phyloP scores from a whole-genome alignment of 2,888 invertebrate species.

The Drosophila neonasuta region DNA sequence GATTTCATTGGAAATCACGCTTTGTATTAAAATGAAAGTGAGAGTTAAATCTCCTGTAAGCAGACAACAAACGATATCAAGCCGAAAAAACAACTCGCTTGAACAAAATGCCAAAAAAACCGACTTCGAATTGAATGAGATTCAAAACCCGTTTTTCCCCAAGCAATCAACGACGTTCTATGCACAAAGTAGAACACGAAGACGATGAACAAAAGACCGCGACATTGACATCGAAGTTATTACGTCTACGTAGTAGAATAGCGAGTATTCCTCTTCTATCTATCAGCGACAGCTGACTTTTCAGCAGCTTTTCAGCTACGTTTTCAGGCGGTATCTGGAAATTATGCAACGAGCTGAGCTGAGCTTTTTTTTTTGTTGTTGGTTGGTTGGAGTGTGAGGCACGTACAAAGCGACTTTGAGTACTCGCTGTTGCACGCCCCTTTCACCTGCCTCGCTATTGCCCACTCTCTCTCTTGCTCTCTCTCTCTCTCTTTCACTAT shows the following conservation, averaged over 20 bases:
- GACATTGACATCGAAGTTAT: constrained; percentile 50
- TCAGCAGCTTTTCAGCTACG: constrained; percentile 5
- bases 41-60: constrained; percentile 52
- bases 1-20: constrained; percentile 19
- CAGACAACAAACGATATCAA: constrained; percentile 22
- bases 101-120: constrained; percentile 21
- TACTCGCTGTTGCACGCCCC: constrained; percentile 18
- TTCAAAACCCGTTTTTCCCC: constrained; percentile 36
- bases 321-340: constrained; percentile 15
- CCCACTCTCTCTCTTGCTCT: constrained; percentile 3
- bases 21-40: constrained; percentile 55
- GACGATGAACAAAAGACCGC: constrained; percentile 23
- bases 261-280: neutral
- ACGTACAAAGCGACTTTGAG: constrained; percentile 12
- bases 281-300: neutral
- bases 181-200: constrained; percentile 38
- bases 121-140: constrained; percentile 29
- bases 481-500: constrained; percentile 2
- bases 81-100: constrained; percentile 37
- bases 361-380: no score
- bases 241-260: constrained; percentile 22
- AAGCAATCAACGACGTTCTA: constrained; percentile 36
- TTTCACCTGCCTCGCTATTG: constrained; percentile 26
- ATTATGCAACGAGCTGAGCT: constrained; percentile 38
- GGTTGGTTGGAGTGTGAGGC: no score